phyloP scores from a whole-genome alignment of 2,888 invertebrate species.

The Pseudococcus viburni region DNA sequence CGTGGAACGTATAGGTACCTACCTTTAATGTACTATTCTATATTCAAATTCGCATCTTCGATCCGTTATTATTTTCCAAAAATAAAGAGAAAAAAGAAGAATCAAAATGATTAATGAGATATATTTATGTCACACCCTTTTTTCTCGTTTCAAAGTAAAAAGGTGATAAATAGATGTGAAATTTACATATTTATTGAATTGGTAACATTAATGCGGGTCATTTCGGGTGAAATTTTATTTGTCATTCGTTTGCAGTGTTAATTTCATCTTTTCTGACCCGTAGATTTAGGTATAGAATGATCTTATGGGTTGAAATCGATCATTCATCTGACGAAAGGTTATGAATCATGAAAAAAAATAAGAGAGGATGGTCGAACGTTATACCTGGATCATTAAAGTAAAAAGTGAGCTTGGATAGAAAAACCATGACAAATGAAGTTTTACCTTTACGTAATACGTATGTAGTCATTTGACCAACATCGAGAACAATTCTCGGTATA shows the following conservation, averaged over 20 bases:
- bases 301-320: neutral
- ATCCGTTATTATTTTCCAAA: slow-evolving; percentile 4
- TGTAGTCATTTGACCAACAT: neutral
- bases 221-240: slow-evolving; percentile 1
- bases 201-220: slow-evolving; percentile 1
- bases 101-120: slow-evolving; percentile 43
- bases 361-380: neutral
- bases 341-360: neutral
- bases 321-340: neutral
- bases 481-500: neutral
- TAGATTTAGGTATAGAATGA: neutral
- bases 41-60: neutral
- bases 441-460: neutral
- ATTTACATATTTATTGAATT: slow-evolving; percentile 50
- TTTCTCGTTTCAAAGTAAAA: slow-evolving; percentile 17
- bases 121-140: slow-evolving; percentile 35
- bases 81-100: neutral
- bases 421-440: slow-evolving; percentile 1
- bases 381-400: neutral
- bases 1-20: neutral
- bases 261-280: neutral
- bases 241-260: neutral
- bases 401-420: neutral
- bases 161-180: slow-evolving; percentile 29
- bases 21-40: neutral